Evolutionary conservation across 1,140 invertebrate species (phyloP).

Genomic region (Olivierus martensii): DNA sequence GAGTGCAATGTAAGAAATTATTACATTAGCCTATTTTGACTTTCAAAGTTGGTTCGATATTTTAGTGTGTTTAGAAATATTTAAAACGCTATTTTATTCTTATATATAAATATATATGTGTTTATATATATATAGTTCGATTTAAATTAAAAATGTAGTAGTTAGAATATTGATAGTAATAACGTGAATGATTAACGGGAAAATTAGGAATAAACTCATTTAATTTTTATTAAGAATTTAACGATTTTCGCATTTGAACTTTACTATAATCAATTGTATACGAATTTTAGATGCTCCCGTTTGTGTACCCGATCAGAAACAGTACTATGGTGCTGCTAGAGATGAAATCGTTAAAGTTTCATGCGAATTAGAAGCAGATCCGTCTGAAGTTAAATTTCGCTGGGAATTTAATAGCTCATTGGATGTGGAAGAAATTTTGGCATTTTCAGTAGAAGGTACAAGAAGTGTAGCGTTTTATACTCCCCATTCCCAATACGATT

Average conservation of each 20-base stretch:
- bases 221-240: too few species aligned
- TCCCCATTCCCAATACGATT: constrained; percentile 68
- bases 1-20: constrained; percentile 66
- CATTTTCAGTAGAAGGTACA: constrained; percentile 51
- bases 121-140: too few species aligned
- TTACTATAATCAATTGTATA: neutral
- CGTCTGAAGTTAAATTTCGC: constrained; percentile 21
- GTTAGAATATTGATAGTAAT: too few species aligned
- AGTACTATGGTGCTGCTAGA: constrained; percentile 20
- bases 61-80: too few species aligned
- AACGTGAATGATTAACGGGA: too few species aligned
- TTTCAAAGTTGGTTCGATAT: too few species aligned
- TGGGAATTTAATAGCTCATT: constrained; percentile 23
- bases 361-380: constrained; percentile 23
- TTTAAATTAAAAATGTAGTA: too few species aligned
- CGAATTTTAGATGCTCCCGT: constrained; percentile 24
- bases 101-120: too few species aligned
- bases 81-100: too few species aligned
- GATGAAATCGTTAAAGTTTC: constrained; percentile 22
- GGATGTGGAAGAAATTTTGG: constrained; percentile 6
- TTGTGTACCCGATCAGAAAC: constrained; percentile 18
- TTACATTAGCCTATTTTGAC: neutral
- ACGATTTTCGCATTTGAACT: too few species aligned
- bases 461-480: constrained; percentile 19
- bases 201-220: too few species aligned